Evolutionary conservation across 37 sponge, comb jelly and placozoan species (phyloP).

Genomic region (Diacarnus erythraeanus): DNA sequence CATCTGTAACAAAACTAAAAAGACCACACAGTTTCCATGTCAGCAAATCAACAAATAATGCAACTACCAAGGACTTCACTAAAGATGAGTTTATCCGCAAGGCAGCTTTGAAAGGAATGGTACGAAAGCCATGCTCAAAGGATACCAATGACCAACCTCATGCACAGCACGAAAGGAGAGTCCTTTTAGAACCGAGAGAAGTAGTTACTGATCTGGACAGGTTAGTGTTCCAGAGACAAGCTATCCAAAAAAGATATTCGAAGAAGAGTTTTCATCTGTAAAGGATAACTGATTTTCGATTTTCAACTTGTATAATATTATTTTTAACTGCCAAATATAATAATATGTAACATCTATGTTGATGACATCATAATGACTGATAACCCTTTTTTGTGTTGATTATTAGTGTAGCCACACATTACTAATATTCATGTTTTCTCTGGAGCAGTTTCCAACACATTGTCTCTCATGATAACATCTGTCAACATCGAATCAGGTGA

Average conservation of each 20-base stretch:
- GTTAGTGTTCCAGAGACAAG: neutral
- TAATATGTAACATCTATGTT: too few relatives aligned
- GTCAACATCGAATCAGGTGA: conserved; percentile 17
- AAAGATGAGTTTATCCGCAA: neutral
- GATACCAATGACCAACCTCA: too few relatives aligned
- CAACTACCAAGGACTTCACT: neutral
- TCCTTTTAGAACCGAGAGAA: neutral
- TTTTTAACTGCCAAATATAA: too few relatives aligned
- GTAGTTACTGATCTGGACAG: neutral
- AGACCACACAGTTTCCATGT: conserved; percentile 12
- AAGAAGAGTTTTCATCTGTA: too few relatives aligned
- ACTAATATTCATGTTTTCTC: neutral
- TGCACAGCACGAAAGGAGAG: too few relatives aligned
- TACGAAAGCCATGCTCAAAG: neutral
- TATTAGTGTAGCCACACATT: neutral
- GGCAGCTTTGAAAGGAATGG: neutral
- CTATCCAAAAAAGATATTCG: too few relatives aligned
- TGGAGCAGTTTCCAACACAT: neutral
- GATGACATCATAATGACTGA: too few relatives aligned
- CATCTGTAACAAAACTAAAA: neutral
- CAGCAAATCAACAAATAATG: neutral
- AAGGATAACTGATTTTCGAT: too few relatives aligned
- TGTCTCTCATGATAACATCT: conserved; percentile 18
- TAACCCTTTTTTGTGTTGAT: conserved; percentile 11
- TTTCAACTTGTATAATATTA: too few relatives aligned